A percentile compares a stretch with the other conserved stretches of the same genome.
phyloP scores from a whole-genome alignment of 2,888 invertebrate genomes.

The Agrotis clavis region DNA sequence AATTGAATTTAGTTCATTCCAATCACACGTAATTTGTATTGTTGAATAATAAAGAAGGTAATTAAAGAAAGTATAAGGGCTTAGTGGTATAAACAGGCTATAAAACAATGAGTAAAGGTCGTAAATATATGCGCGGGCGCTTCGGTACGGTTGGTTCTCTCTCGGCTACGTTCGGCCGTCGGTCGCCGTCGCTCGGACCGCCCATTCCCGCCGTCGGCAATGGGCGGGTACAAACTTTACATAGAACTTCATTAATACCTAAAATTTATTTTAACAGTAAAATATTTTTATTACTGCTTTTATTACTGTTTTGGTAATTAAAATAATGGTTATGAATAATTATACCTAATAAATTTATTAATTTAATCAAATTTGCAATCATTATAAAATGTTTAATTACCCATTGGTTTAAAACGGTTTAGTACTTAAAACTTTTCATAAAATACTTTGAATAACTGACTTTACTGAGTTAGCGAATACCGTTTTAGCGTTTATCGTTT shows the following conservation, averaged over 20 bases:
- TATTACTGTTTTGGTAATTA: constrained; percentile 38
- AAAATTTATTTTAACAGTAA: constrained; percentile 20
- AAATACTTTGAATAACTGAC: constrained; percentile 28
- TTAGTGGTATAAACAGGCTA: constrained; percentile 69
- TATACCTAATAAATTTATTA: constrained; percentile 27
- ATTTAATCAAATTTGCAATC: constrained; percentile 38
- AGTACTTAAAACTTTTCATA: constrained; percentile 27
- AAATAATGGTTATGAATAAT: constrained; percentile 35
- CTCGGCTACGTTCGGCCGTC: constrained; percentile 50
- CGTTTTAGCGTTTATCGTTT: constrained; percentile 21
- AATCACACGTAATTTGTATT: constrained; percentile 27
- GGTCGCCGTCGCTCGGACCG: constrained; percentile 53
- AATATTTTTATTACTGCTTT: constrained; percentile 23
- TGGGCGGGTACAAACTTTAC: constrained; percentile 55
- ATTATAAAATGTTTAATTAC: constrained; percentile 40
- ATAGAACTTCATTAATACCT: constrained; percentile 35
- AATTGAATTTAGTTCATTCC: constrained; percentile 6
- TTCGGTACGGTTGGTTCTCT: constrained; percentile 38
- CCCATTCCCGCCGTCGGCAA: constrained; percentile 62
- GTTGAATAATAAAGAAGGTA: constrained; percentile 48
- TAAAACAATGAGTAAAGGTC: constrained; percentile 68
- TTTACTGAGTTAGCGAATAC: constrained; percentile 8
- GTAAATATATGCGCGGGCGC: constrained; percentile 61
- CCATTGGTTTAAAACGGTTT: constrained; percentile 25
- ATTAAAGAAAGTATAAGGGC: constrained; percentile 61